phyloP scores from a whole-genome alignment of 1,140 invertebrate genomes.

The Drosophila nannoptera region DNA sequence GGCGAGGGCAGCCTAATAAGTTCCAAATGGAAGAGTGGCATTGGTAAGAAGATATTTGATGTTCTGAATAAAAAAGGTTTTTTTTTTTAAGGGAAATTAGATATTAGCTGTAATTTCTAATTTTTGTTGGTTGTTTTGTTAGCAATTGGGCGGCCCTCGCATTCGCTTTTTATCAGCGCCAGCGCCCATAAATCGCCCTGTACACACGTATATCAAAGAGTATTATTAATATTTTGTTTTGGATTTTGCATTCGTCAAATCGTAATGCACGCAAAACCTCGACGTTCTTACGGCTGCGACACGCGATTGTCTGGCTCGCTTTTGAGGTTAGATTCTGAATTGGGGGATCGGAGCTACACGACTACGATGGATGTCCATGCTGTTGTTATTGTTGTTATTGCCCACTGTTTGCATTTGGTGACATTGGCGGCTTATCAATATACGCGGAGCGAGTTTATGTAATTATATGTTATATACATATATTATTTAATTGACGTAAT shows the following conservation, averaged over 20 bases:
- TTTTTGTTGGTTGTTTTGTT: too few species aligned
- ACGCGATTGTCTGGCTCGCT: neutral
- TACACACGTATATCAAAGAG: slow-evolving; percentile 3
- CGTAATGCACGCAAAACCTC: slow-evolving; percentile 9
- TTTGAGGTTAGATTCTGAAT: slow-evolving; percentile 24
- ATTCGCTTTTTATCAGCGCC: slow-evolving; percentile 26
- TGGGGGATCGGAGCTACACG: slow-evolving; percentile 13
- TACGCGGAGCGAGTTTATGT: slow-evolving; percentile 57
- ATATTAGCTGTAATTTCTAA: too few species aligned
- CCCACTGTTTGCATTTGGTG: slow-evolving; percentile 52
- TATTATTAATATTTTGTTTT: slow-evolving; percentile 27
- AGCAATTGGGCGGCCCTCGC: slow-evolving; percentile 2
- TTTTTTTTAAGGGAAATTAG: too few species aligned
- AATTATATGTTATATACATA: slow-evolving; percentile 55
- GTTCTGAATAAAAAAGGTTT: too few species aligned
- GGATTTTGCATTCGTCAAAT: slow-evolving; percentile 26
- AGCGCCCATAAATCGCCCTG: slow-evolving; percentile 7
- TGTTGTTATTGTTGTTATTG: slow-evolving; percentile 17
- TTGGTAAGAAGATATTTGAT: too few species aligned
- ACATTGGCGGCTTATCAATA: slow-evolving; percentile 54
- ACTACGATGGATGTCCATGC: slow-evolving; percentile 29
- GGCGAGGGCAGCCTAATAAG: slow-evolving; percentile 5
- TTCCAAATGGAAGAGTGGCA: neutral
- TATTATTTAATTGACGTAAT: slow-evolving; percentile 68
- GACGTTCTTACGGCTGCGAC: slow-evolving; percentile 2